Base-by-base conservation (phyloP, 2,113 vertebrate genomes). In the Carassius gibelio region DNA sequence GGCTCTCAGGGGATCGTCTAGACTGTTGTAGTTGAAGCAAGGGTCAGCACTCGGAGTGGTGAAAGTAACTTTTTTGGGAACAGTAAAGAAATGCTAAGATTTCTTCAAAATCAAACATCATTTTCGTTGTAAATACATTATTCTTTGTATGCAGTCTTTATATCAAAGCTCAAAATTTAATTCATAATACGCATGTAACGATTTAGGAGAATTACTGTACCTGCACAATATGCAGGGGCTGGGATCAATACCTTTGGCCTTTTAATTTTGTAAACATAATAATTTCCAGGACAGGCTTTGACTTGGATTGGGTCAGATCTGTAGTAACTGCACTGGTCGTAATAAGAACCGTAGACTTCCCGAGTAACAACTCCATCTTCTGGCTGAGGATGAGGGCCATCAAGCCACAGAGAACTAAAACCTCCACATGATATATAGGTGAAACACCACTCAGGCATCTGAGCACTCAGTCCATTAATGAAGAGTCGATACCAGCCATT, bases 401-500 rank as follows among this genome's bases (percentile, higher is more conserved):
- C 42, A 10, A 85, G 83, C 52, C 42, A 76, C 13, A 84, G 83
- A 48, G 83, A 64, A 34, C n/a, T 77, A 61, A n/a, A 84, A 13
- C 83, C 83, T 64, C 84, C 84, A 79, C 75, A 85, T 42, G 13
- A 38, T 34, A 85, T 85, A 1, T 26, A 45, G 23, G 1, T 9
- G 17, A 79, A 50, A 79, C 75, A 85, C 84, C 75, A 79, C 19
- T 79, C 84, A 19, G 84, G 57, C 23, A 85, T 64, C 75, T 86
- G 84, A 64, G 84, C 84, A 50, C 42, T 81, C 1, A 2, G 15
- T 38, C 84, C 84, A 61, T 86, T n/a, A 15, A 81, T 13, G 48
- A 52, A 81, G 68, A 81, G 55, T 9, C 84, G 69, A 64, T 86
- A 86, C 84, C 84, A 86, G 15, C 69, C 84, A n/a, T 36, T 0